Percentiles rank a stretch among this genome's conserved stretches.
Conservation (phyloP, 2,888 invertebrate species). For the Synergus gifuensis region DNA sequence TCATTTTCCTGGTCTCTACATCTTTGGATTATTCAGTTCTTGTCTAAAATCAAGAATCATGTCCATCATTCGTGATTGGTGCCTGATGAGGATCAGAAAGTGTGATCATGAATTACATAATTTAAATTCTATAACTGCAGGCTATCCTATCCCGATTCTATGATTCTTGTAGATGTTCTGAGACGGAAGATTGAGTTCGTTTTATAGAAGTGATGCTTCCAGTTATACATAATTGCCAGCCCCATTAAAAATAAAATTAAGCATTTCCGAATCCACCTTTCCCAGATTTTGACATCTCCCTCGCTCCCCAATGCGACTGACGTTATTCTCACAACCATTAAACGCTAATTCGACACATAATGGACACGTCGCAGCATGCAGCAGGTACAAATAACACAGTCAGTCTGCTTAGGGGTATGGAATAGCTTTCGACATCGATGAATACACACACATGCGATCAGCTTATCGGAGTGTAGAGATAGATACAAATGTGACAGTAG, state of each 20-base stretch:
- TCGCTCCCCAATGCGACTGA: background rate
- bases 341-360: background rate
- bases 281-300: background rate
- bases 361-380: background rate
- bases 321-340: background rate
- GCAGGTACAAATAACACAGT: background rate
- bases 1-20: no score
- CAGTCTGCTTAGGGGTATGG: background rate
- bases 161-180: no score
- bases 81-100: no score
- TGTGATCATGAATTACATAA: no score
- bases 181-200: no score
- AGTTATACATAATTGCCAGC: background rate
- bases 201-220: no score
- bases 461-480: background rate
- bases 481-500: slow-evolving; percentile 5
- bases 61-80: no score
- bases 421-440: background rate
- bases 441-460: background rate
- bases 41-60: no score
- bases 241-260: background rate
- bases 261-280: background rate
- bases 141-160: no score
- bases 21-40: no score
- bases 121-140: no score